Evolutionary conservation across 2,113 vertebrate genomes (phyloP).

Genomic region (Brachyhypopomus gauderio): DNA sequence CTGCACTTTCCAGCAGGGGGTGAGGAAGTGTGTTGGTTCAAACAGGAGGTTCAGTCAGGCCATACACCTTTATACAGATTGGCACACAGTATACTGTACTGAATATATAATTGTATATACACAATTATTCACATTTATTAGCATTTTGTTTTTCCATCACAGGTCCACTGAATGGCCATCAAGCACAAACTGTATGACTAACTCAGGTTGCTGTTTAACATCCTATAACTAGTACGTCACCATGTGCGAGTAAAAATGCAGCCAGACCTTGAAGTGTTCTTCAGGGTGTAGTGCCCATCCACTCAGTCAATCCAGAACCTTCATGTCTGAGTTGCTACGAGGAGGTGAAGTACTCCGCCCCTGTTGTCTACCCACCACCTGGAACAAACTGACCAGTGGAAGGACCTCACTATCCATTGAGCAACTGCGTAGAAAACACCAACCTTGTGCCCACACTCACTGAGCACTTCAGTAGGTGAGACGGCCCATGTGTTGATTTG

Average conservation of each 20-base stretch:
- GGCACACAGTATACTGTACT: no score
- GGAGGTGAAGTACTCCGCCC: constrained; percentile 69
- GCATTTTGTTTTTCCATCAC: no score
- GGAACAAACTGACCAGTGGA: constrained; percentile 61
- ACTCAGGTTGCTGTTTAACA: not conserved
- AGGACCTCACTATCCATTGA: constrained; percentile 70
- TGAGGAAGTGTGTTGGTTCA: constrained; percentile 75
- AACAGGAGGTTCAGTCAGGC: constrained; percentile 33
- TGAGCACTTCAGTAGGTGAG: no score
- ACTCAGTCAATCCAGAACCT: constrained; percentile 62
- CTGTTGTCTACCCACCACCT: constrained; percentile 59
- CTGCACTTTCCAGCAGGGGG: constrained; percentile 68
- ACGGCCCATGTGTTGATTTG: no score
- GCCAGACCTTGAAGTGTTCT: not conserved
- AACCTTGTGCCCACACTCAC: no score
- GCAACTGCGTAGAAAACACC: no score
- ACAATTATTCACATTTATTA: no score
- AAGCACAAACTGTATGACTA: not conserved
- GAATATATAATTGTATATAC: no score
- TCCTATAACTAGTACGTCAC: not conserved
- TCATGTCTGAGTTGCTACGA: constrained; percentile 69
- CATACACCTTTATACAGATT: not conserved
- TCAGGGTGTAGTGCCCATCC: constrained; percentile 66
- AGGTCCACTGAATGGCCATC: not conserved
- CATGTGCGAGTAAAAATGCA: not conserved